Evolutionary conservation across 2,888 invertebrate species (phyloP), one percentile per base, ranked within the genome.

Genomic region (Eilema griseolum): DNA sequence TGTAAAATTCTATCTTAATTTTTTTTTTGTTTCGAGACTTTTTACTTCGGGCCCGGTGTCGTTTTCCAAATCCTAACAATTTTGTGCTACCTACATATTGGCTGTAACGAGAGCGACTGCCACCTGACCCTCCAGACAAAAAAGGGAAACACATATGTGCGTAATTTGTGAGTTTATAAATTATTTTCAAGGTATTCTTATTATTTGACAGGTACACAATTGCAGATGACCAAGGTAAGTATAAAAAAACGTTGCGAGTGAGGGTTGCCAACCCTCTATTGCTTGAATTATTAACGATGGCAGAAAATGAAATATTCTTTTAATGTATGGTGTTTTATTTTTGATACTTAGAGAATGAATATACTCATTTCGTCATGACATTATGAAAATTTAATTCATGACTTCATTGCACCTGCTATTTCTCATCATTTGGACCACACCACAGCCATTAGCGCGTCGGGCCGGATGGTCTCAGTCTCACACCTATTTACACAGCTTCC

Each of bases 391-490:
- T 12, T 37, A 3, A 1, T 14, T 20, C 20, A 14, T 71, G 71
- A 56, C 67, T 78, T 67, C 59, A 28, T 72, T 73, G 71, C 71
- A 62, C 33, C 46, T 66, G 71, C 81, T 10, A 67, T 61, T 62
- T 69, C 80, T 76, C 67, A 33, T 80, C 56, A 67, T 85, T 91
- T 86, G 82, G 70, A 76, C 89, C 86, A 82, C 66, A 71, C 78
- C 28, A 74, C 67, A 82, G 80, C 88, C 90, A 94, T 94, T 95
- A 94, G 89, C 81, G 83, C 83, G 90, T 86, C 91, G 88, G 88
- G 91, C 95, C 93, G 94, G 94, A 94, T 93, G 93, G 92, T 89
- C 93, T 89, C 89, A 90, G 91, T 94, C 94, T 94, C 93, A 94
- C 94, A 94, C 94, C 93, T 94, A 95, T 94, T 94, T 90, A 91